Conservation (phyloP, 2,888 invertebrate genomes). For the Eupithecia abbreviata region DNA sequence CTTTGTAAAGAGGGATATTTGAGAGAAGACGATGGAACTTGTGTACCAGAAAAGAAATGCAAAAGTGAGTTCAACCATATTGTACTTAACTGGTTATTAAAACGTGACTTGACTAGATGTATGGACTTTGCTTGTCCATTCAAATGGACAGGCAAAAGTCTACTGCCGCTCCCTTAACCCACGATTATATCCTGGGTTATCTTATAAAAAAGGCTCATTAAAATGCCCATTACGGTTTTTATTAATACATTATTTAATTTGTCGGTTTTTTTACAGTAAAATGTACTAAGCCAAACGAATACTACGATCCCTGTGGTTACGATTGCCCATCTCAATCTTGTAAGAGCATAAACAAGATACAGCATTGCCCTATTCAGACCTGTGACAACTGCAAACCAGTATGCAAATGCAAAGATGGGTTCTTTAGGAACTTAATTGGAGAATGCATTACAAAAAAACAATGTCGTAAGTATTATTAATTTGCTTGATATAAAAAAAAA, state of each 20-base stretch:
- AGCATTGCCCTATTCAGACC: conserved; percentile 23
- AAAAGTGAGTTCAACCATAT: conserved; percentile 43
- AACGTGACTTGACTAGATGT: not conserved
- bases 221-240: not conserved
- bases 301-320: conserved; percentile 23
- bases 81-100: not conserved
- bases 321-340: conserved; percentile 33
- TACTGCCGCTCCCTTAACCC: not conserved
- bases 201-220: not conserved
- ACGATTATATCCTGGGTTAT: not conserved
- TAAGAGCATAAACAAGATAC: conserved; percentile 28
- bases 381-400: conserved; percentile 37
- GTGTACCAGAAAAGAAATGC: conserved; percentile 52
- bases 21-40: conserved; percentile 50
- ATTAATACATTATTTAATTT: conserved; percentile 8
- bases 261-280: conserved; percentile 11
- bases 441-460: conserved; percentile 42
- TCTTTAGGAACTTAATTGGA: conserved; percentile 43
- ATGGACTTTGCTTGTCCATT: not conserved
- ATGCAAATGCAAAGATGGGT: conserved; percentile 46
- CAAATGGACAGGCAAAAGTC: not conserved
- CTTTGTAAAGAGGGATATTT: conserved; percentile 53
- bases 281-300: conserved; percentile 26
- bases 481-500: not conserved
- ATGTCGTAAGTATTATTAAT: conserved; percentile 46